Evolutionary conservation across 1,140 invertebrate species (phyloP), one percentile per base, ranked within the genome.

Genomic region (Laodelphax striatellus): DNA sequence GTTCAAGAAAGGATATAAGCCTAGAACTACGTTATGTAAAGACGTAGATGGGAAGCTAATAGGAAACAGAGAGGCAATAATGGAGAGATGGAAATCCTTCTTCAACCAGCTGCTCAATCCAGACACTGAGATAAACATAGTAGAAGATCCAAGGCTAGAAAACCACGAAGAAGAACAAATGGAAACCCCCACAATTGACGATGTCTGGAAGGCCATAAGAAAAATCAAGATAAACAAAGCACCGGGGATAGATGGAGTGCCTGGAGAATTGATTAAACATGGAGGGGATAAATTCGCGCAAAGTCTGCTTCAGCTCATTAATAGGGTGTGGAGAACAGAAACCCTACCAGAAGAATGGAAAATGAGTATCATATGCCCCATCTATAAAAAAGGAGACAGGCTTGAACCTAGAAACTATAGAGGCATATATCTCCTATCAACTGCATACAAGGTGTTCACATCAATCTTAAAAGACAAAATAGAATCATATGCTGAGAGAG

Each of bases 1-100:
- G 17, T 57, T 62, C 16, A 64, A 57, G 54, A 62, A 50, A 31
- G 58, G 55, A n/a, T 63, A 60, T 43, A 57, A 64, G 38, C 61
- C 63, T 5, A 62, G 17, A 38, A 34, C 58, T 24, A 38, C 34
- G 4, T 11, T 38, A 5, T 38, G 34, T 38, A 38, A 38, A 38
- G 34, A 38, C 10, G 5, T 38, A 11, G 10, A 38, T 38, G 34
- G 11, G 10, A 38, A 38, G 10, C 4, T 38, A 38, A 38, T 38
- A 8, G 34, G 34, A 38, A 38, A 38, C 10, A 38, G 10, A 38
- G 11, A 11, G 4, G 10, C 5, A 5, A 38, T 38, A 38, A 38
- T 38, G 34, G 34, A 38, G 34, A 5, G 34, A 52, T 59, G 50
- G 61, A 61, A 17, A 31, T 17, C 52, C 34, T 54, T 56, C 34